These are phyloP conservation scores for Myoxocephalus aenaeus DNA, from an alignment of 2,797 vertebrate species.

Conservation along the genomic window DNA sequence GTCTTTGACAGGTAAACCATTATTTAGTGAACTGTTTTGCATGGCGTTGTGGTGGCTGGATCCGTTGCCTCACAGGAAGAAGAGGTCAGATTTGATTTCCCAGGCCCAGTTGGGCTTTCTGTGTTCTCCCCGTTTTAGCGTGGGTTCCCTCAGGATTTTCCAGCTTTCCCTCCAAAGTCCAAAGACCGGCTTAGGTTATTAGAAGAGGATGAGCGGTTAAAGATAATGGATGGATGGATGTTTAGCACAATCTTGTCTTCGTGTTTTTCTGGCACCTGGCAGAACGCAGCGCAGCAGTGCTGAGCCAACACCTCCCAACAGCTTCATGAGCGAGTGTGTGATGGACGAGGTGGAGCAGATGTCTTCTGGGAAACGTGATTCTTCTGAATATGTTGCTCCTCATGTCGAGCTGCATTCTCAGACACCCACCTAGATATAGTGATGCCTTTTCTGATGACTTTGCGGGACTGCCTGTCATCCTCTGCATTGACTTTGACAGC, in stretches of 20 bases:
- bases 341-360: background rate
- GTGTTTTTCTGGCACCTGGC: background rate
- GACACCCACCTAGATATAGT: background rate
- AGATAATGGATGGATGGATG: too few relatives aligned
- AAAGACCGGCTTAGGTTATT: too few relatives aligned
- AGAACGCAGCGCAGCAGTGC: background rate
- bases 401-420: background rate
- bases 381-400: background rate
- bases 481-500: background rate
- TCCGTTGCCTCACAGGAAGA: too few relatives aligned
- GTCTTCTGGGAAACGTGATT: background rate
- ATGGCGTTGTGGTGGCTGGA: too few relatives aligned
- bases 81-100: too few relatives aligned
- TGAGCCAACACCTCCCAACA: background rate
- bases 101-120: too few relatives aligned
- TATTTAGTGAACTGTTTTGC: background rate
- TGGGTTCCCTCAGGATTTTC: too few relatives aligned
- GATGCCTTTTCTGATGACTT: background rate
- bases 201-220: too few relatives aligned
- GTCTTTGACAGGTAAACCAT: background rate
- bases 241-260: too few relatives aligned
- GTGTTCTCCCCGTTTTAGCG: too few relatives aligned
- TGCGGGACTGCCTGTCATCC: background rate
- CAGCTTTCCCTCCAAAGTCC: too few relatives aligned
- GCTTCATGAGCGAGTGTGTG: background rate